Conservation (phyloP, 2,113 vertebrate species). For the Rhipidura dahli region DNA sequence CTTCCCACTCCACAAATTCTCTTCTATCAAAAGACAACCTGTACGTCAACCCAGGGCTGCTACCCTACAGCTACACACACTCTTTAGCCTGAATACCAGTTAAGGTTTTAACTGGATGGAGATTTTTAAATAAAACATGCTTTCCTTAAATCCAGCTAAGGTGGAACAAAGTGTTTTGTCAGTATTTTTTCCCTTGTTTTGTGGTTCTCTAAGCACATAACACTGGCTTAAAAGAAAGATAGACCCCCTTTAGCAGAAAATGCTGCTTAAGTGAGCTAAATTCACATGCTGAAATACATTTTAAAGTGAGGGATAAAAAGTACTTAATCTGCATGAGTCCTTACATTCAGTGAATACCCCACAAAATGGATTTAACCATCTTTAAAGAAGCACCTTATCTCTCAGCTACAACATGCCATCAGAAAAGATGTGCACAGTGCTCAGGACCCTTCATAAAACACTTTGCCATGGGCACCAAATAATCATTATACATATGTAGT, state of each 20-base stretch:
- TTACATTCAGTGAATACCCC: neutral
- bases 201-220: neutral
- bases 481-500: neutral
- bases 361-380: neutral
- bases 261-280: neutral
- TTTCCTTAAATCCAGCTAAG: neutral
- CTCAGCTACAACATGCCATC: neutral
- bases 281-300: neutral
- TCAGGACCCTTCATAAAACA: neutral
- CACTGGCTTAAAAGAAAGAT: neutral
- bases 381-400: neutral
- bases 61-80: neutral
- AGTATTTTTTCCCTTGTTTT: neutral
- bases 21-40: constrained; percentile 27
- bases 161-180: neutral
- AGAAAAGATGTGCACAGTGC: neutral
- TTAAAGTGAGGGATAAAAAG: neutral
- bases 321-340: neutral
- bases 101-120: neutral
- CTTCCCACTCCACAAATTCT: constrained; percentile 16
- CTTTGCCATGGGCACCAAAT: neutral
- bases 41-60: neutral
- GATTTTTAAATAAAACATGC: neutral
- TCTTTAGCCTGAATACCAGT: neutral
- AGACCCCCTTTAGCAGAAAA: neutral